These are phyloP conservation scores for Xylota sylvarum DNA, from an alignment of 2,888 invertebrate genomes.

Conservation along the genomic window DNA sequence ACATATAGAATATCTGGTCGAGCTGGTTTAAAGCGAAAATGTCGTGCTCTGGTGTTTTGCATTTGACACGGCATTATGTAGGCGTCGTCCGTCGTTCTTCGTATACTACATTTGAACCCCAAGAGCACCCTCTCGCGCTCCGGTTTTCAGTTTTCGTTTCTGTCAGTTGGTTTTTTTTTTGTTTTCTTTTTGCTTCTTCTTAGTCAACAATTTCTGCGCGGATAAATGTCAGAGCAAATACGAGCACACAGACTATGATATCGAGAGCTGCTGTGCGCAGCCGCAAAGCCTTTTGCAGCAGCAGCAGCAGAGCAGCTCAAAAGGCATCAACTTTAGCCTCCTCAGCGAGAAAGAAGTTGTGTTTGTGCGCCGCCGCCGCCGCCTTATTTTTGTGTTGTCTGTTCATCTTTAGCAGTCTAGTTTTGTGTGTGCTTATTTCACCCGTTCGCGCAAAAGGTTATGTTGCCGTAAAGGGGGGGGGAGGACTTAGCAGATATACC, in stretches of 20 bases:
- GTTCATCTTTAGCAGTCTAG: constrained; percentile 69
- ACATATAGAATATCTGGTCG: constrained; percentile 79
- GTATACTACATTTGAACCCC: constrained; percentile 57
- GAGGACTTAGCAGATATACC: constrained; percentile 6
- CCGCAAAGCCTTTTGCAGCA: constrained; percentile 24
- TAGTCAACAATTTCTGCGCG: constrained; percentile 59
- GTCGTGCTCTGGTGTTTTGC: constrained; percentile 77
- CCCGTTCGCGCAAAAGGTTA: constrained; percentile 69
- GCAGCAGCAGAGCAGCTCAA: constrained; percentile 15
- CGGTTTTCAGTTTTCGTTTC: constrained; percentile 28
- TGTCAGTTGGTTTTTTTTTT: background rate
- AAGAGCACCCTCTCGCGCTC: constrained; percentile 26
- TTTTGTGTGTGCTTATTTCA: constrained; percentile 60
- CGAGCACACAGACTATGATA: constrained; percentile 51
- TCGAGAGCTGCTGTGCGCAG: constrained; percentile 42
- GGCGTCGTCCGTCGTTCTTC: constrained; percentile 74
- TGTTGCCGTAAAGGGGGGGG: constrained; percentile 1
- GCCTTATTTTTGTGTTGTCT: constrained; percentile 63
- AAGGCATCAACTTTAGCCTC: constrained; percentile 68
- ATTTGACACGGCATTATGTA: constrained; percentile 78
- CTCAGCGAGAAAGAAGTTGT: constrained; percentile 28
- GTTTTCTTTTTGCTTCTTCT: constrained; percentile 47
- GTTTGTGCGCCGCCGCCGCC: constrained; percentile 38
- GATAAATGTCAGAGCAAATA: constrained; percentile 76
- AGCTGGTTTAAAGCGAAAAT: constrained; percentile 78